Base-by-base conservation (phyloP, 2,888 invertebrate species). In the Steinernema carpocapsae region DNA sequence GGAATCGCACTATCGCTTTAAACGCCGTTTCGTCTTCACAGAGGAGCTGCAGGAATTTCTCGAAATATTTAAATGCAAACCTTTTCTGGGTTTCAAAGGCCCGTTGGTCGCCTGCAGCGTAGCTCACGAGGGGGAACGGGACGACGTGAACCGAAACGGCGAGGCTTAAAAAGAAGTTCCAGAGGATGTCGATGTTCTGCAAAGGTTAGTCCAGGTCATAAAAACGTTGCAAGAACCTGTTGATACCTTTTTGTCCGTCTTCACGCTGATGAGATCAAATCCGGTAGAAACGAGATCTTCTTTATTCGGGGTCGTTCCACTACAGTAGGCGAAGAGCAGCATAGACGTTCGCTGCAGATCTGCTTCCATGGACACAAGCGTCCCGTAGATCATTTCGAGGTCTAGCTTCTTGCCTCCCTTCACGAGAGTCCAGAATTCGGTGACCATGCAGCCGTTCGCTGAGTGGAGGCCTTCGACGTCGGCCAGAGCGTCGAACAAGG, bases 251-350 rank as follows among this genome's bases (percentile, higher is more conserved):
- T 26, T 22, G 56, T 56, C 56, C 24, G 22, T 4, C 22, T 56
- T 56, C 56, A 26, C 56, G 26, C 24, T 24, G 56, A 56, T 56
- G 56, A 56, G 56, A 56, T 56, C 56, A 26, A 56, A 56, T 26
- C 19, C 56, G 12, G 56, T 56, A 22, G 56, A 56, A 26, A 56
- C 26, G 12, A 56, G 56, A 26, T 56, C 56, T 19, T 26, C 24
- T 26, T 56, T 56, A 26, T 24, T 56, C 26, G 22, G 24, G 24
- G 22, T 56, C 26, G 56, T 56, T 56, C 56, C 56, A 56, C 24
- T 24, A 56, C 56, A 56, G 24, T 26, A 56, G 17, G 56, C 56
- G 26, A 24, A 56, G 24, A 56, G 17, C 24, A 56, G 56, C 56
- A 56, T 2, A 3, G 19, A 7, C 22, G 56, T 56, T 14, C 4